Evolutionary conservation across 2,888 invertebrate genomes (phyloP).

Genomic region (Harpagoxenus sublaevis): DNA sequence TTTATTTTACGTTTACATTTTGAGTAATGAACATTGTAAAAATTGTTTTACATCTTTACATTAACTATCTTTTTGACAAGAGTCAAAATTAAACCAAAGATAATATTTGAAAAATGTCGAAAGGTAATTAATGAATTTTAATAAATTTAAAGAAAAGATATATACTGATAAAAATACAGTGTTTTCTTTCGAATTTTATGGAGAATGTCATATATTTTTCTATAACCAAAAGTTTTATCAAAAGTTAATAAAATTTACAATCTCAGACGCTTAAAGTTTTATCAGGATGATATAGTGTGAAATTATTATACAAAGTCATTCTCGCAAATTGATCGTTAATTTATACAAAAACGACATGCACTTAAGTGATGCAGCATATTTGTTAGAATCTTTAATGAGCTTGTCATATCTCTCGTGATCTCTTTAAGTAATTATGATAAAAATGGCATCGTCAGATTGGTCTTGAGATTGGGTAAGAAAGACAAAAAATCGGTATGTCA

Average conservation of each 20-base stretch:
- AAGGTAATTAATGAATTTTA: neutral
- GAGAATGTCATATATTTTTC: neutral
- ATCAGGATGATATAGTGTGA: neutral
- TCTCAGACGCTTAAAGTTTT: neutral
- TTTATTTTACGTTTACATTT: neutral
- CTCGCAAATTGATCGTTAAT: constrained; percentile 26
- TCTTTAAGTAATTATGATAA: constrained; percentile 16
- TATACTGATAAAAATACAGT: neutral
- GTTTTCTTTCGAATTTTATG: neutral
- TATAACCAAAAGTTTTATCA: neutral
- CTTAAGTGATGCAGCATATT: constrained; percentile 22
- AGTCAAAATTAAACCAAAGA: neutral
- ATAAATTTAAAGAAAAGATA: neutral
- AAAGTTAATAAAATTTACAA: neutral
- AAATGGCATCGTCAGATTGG: constrained; percentile 3
- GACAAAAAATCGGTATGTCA: constrained; percentile 14
- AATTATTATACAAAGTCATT: constrained; percentile 33
- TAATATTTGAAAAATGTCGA: neutral
- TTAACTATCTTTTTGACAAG: no score
- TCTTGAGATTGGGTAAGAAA: constrained; percentile 39
- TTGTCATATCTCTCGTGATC: constrained; percentile 6
- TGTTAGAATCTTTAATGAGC: constrained; percentile 9
- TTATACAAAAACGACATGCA: constrained; percentile 9
- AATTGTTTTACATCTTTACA: neutral
- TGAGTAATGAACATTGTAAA: neutral